Evolutionary conservation across 1,140 invertebrate species (phyloP), one percentile per base, ranked within the genome.

Genomic region (Ips typographus): DNA sequence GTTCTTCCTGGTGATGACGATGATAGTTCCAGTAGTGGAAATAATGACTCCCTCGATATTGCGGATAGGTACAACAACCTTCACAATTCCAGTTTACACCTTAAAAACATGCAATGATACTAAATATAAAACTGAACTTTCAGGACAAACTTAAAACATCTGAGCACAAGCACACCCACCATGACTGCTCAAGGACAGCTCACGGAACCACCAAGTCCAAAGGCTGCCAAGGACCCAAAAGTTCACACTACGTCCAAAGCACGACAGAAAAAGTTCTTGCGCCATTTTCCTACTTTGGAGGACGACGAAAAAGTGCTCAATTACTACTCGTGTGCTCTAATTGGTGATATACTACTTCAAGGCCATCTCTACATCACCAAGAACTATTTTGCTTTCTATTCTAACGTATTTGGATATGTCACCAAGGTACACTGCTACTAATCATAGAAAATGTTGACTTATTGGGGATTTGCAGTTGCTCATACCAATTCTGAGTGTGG

Each of bases 381-480:
- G 78, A 94, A 95, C 78, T 94, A 94, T 82, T 94, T 96, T 82
- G 94, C 94, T 60, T 97, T 97, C 84, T 94, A 97, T 82, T 96
- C 94, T 58, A 96, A 96, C 78, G 94, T 97, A 53, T 94, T 95
- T 81, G 94, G 94, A 67, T 93, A 94, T 81, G 91, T 95, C 62
- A 94, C 93, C 74, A 93, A 93, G 86, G 92, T 94, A 82, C 22
- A 22, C 22, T 22, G 22, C 22, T 22, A 22, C 22, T 22, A 22
- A 22, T 22, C 22, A 22, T 22, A 22, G 22, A 22, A 22, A 22
- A 22, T 22, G 22, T 22, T 22, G 22, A 22, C 22, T 22, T 22
- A 22, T 22, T 22, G 22, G 22, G 22, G 22, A 65, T 64, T 83
- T 84, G 1, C 80, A 92, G 89, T 80, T 94, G 66, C 81, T 94